Conservation (phyloP, 2,888 invertebrate species). For the Oasisia sp. region DNA sequence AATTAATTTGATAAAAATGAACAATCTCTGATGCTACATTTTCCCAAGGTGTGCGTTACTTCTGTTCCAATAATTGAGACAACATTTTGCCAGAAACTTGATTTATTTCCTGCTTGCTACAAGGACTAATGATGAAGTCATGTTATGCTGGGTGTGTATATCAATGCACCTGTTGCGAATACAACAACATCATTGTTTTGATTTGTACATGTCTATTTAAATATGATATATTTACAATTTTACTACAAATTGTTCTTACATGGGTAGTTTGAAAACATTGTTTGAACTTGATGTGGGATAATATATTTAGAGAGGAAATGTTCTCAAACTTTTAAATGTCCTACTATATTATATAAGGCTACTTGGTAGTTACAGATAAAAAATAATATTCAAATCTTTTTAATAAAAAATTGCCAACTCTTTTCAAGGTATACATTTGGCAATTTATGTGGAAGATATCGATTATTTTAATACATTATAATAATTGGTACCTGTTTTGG, state of each 20-base stretch:
- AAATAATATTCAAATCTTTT: too few relatives aligned
- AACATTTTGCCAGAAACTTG: not conserved
- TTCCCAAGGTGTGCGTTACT: not conserved
- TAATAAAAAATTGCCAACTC: not conserved
- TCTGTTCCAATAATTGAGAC: not conserved
- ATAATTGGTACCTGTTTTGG: too few relatives aligned
- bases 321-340: not conserved
- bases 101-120: conserved; percentile 8
- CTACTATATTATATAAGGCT: too few relatives aligned
- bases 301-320: not conserved
- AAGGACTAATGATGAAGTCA: not conserved
- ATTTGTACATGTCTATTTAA: not conserved
- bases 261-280: not conserved
- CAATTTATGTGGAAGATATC: too few relatives aligned
- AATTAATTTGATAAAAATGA: not conserved
- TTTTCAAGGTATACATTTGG: too few relatives aligned
- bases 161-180: not conserved
- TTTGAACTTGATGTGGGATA: not conserved
- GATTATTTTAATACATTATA: too few relatives aligned
- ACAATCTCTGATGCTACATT: not conserved
- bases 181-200: not conserved
- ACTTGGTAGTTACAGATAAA: too few relatives aligned
- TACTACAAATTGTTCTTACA: too few relatives aligned
- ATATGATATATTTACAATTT: not conserved
- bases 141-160: not conserved